Evolutionary conservation across 1,140 invertebrate species (phyloP), one percentile per base, ranked within the genome.

Genomic region (Choristoneura fumiferana): DNA sequence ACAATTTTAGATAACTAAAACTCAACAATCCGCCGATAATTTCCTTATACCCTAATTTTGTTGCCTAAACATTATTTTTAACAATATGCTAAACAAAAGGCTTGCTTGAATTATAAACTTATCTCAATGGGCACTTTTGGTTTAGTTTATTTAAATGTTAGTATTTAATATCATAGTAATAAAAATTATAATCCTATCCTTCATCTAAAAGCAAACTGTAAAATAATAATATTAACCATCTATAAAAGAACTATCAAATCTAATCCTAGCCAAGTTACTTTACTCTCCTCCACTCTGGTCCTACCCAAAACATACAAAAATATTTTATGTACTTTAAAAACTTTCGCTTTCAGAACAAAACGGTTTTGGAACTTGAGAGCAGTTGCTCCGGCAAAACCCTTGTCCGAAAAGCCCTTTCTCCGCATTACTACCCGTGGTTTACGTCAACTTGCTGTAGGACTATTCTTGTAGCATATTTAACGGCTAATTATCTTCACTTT

Each of bases 111-210:
- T 84, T 84, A 78, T 89, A 89, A 89, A 90, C 82, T 89, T 88
- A 90, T 87, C 78, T 88, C 87, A 90, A 89, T 89, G 87, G 89
- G 89, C 89, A 90, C 89, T 90, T 90, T 89, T 89, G 89, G 89
- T 90, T 89, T 90, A 88, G 81, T 89, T 85, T 89, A 84, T 89
- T 85, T 89, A 84, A 86, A 85, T 84, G 83, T 89, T 90, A 88
- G 81, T 84, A 81, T 85, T 86, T 84, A 86, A 84, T 84, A 86
- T 85, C 73, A 71, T 85, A 84, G 69, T 84, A 86, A 87, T 84
- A 84, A 87, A 84, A 87, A 84, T 87, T 86, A 87, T 80, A 84
- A 87, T 86, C 83, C 85, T 86, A 86, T 84, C 67, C 71, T 74
- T 78, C 73, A 62, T 78, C 83, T 86, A 88, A 88, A 88, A 85